These are phyloP conservation scores for Paracyclopina nana DNA, from an alignment of 1,140 invertebrate species.

Conservation along the genomic window DNA sequence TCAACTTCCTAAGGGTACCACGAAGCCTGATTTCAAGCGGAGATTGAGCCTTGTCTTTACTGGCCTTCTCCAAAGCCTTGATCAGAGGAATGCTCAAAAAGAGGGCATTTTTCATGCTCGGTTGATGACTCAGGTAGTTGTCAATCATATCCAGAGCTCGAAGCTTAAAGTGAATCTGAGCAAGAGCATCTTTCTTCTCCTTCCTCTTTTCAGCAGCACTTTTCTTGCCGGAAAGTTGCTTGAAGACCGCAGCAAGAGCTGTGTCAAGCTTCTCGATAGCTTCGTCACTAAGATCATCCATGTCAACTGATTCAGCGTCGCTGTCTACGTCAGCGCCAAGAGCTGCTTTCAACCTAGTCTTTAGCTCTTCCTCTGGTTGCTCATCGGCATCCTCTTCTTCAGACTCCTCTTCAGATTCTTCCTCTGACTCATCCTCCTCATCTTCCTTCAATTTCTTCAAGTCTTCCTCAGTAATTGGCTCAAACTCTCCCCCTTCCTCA, in stretches of 20 bases:
- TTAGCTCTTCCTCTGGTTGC: slow-evolving; percentile 39
- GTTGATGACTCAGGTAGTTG: not conserved
- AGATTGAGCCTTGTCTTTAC: not conserved
- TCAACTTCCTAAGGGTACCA: not conserved
- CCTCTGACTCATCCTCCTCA: slow-evolving; percentile 28
- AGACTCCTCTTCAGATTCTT: slow-evolving; percentile 20
- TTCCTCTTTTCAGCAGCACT: not conserved
- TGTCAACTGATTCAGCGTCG: slow-evolving; percentile 34
- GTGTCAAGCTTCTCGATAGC: slow-evolving; percentile 47
- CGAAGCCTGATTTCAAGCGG: not conserved
- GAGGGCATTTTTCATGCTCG: not conserved
- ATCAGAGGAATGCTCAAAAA: not conserved
- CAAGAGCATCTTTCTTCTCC: slow-evolving; percentile 7
- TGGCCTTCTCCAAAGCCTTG: not conserved
- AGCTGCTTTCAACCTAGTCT: slow-evolving; percentile 21
- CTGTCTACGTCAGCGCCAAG: slow-evolving; percentile 22
- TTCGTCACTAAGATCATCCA: slow-evolving; percentile 49
- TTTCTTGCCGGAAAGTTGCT: not conserved
- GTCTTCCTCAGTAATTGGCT: slow-evolving; percentile 24
- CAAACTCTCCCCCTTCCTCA: slow-evolving; percentile 22
- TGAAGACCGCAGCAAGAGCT: slow-evolving; percentile 44
- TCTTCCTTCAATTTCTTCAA: slow-evolving; percentile 27
- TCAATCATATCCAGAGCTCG: slow-evolving; percentile 6
- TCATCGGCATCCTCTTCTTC: slow-evolving; percentile 21
- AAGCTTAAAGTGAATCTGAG: slow-evolving; percentile 2